These are phyloP conservation scores for Ostrea denselamellosa DNA, from an alignment of 1,140 invertebrate genomes.

Conservation along the genomic window DNA sequence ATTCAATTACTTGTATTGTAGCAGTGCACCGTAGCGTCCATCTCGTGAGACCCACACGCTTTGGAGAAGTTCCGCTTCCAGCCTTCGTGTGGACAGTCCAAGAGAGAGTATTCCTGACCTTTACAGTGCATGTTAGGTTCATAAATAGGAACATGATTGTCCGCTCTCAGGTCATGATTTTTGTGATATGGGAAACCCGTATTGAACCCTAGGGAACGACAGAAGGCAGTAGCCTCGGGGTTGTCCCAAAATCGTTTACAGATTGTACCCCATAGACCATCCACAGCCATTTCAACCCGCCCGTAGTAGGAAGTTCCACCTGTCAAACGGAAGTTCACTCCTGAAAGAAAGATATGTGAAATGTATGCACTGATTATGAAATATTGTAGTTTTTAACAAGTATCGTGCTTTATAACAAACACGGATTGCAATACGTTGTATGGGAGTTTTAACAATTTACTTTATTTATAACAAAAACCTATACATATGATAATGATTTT, in stretches of 20 bases:
- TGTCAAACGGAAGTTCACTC: constrained; percentile 54
- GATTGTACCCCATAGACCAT: constrained; percentile 61
- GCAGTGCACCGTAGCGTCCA: constrained; percentile 63
- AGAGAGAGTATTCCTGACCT: constrained; percentile 52
- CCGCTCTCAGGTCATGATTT: background rate
- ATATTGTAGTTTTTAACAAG: too few species aligned
- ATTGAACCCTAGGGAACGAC: constrained; percentile 55
- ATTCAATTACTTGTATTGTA: constrained; percentile 61
- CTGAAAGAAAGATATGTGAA: constrained; percentile 41
- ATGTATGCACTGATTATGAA: too few species aligned
- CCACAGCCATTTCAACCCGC: constrained; percentile 57
- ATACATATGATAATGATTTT: too few species aligned
- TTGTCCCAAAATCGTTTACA: constrained; percentile 58
- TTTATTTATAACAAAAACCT: too few species aligned
- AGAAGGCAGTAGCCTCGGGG: constrained; percentile 58
- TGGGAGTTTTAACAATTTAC: too few species aligned
- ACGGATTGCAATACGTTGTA: too few species aligned
- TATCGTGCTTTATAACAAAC: too few species aligned
- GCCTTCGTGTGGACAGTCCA: constrained; percentile 66
- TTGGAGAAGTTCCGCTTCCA: constrained; percentile 55
- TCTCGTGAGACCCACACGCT: constrained; percentile 58
- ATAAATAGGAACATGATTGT: constrained; percentile 51
- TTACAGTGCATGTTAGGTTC: constrained; percentile 54
- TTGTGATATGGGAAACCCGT: constrained; percentile 54
- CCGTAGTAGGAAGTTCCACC: constrained; percentile 51